phyloP scores from a whole-genome alignment of 2,888 invertebrate species.

The Drosophila subquinaria region DNA sequence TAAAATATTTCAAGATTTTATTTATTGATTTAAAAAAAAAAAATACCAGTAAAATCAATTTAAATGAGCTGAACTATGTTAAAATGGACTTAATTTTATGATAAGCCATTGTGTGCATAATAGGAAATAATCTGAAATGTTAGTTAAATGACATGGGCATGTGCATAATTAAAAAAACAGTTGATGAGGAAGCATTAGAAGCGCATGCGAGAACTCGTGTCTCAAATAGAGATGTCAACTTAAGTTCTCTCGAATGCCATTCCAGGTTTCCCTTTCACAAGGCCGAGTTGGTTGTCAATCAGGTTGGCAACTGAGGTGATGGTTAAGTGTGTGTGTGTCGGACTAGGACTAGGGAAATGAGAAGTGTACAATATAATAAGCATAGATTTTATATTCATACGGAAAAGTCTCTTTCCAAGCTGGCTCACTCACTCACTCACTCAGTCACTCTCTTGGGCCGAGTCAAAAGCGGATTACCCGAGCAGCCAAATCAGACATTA shows the following conservation, averaged over 20 bases:
- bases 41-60: too few relatives aligned
- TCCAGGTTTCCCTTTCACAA: constrained; percentile 8
- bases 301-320: background rate
- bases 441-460: background rate
- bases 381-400: constrained; percentile 47
- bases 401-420: constrained; percentile 22
- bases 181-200: background rate
- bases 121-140: background rate
- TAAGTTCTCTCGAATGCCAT: constrained; percentile 13
- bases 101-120: background rate
- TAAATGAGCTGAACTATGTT: background rate
- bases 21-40: too few relatives aligned
- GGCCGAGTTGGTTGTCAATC: constrained; percentile 36
- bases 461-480: constrained; percentile 69
- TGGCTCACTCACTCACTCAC: background rate
- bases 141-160: background rate
- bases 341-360: background rate
- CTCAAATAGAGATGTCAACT: constrained; percentile 31
- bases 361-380: constrained; percentile 35
- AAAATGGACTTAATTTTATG: background rate
- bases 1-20: too few relatives aligned
- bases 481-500: constrained; percentile 67
- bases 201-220: background rate
- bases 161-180: background rate
- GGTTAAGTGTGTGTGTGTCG: background rate